phyloP scores from a whole-genome alignment of 2,113 vertebrate genomes.

The Xyrauchen texanus region DNA sequence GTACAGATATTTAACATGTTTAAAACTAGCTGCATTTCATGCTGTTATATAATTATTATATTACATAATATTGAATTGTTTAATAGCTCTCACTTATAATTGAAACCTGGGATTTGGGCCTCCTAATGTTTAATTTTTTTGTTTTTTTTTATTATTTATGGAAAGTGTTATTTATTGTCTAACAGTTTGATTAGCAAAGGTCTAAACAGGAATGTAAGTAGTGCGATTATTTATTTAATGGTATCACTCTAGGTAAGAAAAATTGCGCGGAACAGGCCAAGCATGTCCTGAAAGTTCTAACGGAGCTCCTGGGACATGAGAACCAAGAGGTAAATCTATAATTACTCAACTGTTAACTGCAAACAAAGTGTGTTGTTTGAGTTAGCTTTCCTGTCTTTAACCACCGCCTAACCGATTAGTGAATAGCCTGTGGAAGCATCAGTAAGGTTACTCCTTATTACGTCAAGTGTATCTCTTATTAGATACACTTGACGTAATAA shows the following conservation, averaged over 20 bases:
- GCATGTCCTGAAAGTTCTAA: constrained; percentile 86
- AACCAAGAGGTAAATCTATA: constrained; percentile 84
- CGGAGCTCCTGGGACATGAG: constrained; percentile 92
- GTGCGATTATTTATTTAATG: constrained; percentile 4
- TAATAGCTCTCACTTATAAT: no score
- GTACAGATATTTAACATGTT: no score
- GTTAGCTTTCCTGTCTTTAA: background rate
- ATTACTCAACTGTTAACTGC: background rate
- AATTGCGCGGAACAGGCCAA: constrained; percentile 83
- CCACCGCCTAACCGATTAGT: background rate
- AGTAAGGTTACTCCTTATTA: background rate
- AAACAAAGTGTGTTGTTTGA: background rate
- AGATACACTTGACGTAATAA: no score
- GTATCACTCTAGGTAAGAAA: constrained; percentile 81
- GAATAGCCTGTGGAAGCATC: background rate
- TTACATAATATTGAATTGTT: no score
- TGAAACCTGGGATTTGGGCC: no score
- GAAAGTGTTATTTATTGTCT: background rate
- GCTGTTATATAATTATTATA: no score
- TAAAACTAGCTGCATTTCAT: no score
- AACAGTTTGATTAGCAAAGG: background rate
- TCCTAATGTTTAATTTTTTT: no score
- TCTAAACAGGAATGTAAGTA: background rate
- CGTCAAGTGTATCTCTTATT: background rate
- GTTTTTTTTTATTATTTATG: no score